Evolutionary conservation across 2,888 invertebrate species (phyloP).

Genomic region (Eledona agricola): DNA sequence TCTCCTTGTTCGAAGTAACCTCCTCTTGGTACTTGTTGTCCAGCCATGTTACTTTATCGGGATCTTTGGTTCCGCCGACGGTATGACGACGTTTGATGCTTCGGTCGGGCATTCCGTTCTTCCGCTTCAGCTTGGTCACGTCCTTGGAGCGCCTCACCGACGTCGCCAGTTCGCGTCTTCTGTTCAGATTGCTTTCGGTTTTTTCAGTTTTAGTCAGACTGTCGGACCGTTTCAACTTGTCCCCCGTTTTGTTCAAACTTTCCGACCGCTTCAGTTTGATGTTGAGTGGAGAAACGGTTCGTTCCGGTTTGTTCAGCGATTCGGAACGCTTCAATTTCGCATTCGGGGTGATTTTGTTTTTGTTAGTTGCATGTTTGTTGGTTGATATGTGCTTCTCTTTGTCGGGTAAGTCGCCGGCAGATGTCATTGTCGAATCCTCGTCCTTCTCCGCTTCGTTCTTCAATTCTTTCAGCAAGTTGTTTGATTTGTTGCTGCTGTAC

Average conservation of each 20-base stretch:
- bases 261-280: conserved; percentile 70
- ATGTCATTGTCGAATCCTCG: conserved; percentile 56
- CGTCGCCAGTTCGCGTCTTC: conserved; percentile 69
- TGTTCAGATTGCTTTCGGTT: conserved; percentile 81
- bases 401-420: conserved; percentile 57
- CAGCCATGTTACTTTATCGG: conserved; percentile 70
- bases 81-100: conserved; percentile 91
- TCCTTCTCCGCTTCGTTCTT: conserved; percentile 64
- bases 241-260: conserved; percentile 67
- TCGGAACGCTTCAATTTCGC: conserved; percentile 69
- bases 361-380: conserved; percentile 44
- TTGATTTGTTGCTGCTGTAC: conserved; percentile 48
- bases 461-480: conserved; percentile 46
- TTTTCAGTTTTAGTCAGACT: conserved; percentile 77
- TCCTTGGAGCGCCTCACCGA: conserved; percentile 62
- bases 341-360: conserved; percentile 37
- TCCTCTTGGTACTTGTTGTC: conserved; percentile 65
- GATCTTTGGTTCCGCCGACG: conserved; percentile 92
- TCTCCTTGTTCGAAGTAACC: conserved; percentile 55
- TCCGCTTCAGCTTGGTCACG: conserved; percentile 74
- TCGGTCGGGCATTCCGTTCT: conserved; percentile 81
- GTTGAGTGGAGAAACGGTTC: conserved; percentile 60
- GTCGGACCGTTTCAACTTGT: conserved; percentile 68
- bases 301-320: conserved; percentile 69
- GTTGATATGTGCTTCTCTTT: conserved; percentile 55